These are phyloP conservation scores for Coreoperca whiteheadi DNA, from an alignment of 2,113 vertebrate genomes.

Conservation along the genomic window DNA sequence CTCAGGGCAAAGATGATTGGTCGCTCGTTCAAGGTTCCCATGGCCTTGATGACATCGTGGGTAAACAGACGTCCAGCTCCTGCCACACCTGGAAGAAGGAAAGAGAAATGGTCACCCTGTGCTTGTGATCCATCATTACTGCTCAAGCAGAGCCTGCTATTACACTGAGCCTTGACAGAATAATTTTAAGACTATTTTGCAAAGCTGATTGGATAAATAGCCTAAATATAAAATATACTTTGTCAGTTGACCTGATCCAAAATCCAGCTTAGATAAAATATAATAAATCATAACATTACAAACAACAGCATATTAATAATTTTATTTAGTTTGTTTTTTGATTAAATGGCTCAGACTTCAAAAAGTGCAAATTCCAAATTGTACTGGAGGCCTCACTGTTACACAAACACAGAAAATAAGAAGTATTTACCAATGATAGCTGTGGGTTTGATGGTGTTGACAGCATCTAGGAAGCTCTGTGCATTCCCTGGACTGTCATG, in stretches of 20 bases:
- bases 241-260: neutral
- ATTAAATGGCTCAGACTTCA: neutral
- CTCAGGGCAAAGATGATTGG: slow-evolving; percentile 97
- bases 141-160: neutral
- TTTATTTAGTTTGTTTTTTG: neutral
- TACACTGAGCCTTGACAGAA: neutral
- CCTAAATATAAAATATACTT: neutral
- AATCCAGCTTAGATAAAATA: neutral
- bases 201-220: neutral
- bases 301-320: neutral
- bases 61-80: slow-evolving; percentile 94
- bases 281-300: neutral
- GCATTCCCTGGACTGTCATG: slow-evolving; percentile 87
- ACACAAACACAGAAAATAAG: neutral
- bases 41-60: slow-evolving; percentile 88
- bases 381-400: neutral
- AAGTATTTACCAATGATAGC: slow-evolving; percentile 90
- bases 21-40: slow-evolving; percentile 90
- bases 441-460: slow-evolving; percentile 91
- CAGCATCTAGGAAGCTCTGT: slow-evolving; percentile 91
- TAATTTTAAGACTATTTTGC: neutral
- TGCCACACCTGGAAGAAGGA: slow-evolving; percentile 87
- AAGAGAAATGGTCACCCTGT: neutral
- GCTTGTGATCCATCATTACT: neutral
- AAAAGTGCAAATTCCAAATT: neutral